Conservation (phyloP, 2,113 vertebrate species). For the Eublepharis macularius region DNA sequence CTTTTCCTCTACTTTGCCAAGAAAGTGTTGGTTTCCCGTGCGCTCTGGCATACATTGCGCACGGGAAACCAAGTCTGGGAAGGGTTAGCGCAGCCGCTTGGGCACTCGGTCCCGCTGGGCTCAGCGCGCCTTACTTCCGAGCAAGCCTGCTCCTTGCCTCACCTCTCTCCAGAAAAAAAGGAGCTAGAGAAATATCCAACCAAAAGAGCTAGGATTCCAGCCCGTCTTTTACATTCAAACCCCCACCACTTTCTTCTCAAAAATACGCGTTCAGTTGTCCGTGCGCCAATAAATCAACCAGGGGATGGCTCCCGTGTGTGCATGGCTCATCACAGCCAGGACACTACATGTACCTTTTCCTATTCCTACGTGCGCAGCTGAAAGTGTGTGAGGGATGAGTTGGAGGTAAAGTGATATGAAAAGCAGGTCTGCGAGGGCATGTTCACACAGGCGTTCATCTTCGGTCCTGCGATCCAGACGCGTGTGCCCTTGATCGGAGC, state of each 20-base stretch:
- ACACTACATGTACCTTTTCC: neutral
- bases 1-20: neutral
- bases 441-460: neutral
- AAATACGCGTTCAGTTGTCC: neutral
- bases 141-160: neutral
- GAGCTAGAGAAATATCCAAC: neutral
- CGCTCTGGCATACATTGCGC: neutral
- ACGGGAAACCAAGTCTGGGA: accelerated
- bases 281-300: neutral
- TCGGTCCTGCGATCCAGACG: neutral
- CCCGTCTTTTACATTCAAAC: too few relatives aligned
- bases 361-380: too few relatives aligned
- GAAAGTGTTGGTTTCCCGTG: neutral
- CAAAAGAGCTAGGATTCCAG: neutral
- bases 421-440: too few relatives aligned
- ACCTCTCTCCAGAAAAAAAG: neutral
- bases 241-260: too few relatives aligned
- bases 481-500: neutral
- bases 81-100: too few relatives aligned
- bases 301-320: neutral
- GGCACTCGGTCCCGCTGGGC: too few relatives aligned
- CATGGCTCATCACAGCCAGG: neutral
- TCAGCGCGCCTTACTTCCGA: too few relatives aligned
- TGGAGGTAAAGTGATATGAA: too few relatives aligned
- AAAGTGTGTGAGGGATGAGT: too few relatives aligned